phyloP scores from a whole-genome alignment of 2,797 vertebrate species.

The Lithobates pipiens region DNA sequence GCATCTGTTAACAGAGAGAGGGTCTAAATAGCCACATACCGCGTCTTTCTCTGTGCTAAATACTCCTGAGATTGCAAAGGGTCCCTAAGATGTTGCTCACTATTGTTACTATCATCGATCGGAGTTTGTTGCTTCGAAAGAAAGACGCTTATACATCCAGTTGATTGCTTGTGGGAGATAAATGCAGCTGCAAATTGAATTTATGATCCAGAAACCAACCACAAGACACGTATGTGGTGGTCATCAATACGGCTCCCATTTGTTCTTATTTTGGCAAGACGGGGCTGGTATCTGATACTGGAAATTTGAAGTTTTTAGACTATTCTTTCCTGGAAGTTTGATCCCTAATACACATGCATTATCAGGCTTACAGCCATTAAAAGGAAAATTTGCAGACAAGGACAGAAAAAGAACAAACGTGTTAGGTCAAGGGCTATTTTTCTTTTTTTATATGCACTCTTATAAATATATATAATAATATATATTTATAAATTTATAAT shows the following conservation, averaged over 20 bases:
- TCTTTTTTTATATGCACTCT: not conserved
- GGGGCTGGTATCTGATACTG: not conserved
- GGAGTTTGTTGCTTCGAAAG: conserved; percentile 51
- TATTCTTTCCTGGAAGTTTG: no score
- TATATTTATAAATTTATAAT: no score
- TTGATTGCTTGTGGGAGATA: conserved; percentile 54
- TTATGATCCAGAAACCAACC: conserved; percentile 32
- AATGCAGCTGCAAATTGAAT: conserved; percentile 44
- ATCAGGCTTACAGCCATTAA: no score
- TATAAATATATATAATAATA: no score
- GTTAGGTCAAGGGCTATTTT: no score
- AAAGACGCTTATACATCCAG: conserved; percentile 48
- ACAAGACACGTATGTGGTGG: conserved; percentile 41
- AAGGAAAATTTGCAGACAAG: no score
- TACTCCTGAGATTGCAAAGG: conserved; percentile 38
- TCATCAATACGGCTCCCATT: conserved; percentile 15
- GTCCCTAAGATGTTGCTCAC: conserved; percentile 46
- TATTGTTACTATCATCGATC: conserved; percentile 57
- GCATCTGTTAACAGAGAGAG: conserved; percentile 38
- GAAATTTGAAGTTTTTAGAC: not conserved
- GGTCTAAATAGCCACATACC: conserved; percentile 46
- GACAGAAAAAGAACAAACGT: no score
- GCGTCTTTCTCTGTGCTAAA: conserved; percentile 18
- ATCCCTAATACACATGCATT: no score
- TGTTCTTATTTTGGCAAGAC: not conserved